These are phyloP conservation scores for Caenorhabditis auriculariae DNA, from an alignment of 2,888 invertebrate species.

Conservation along the genomic window DNA sequence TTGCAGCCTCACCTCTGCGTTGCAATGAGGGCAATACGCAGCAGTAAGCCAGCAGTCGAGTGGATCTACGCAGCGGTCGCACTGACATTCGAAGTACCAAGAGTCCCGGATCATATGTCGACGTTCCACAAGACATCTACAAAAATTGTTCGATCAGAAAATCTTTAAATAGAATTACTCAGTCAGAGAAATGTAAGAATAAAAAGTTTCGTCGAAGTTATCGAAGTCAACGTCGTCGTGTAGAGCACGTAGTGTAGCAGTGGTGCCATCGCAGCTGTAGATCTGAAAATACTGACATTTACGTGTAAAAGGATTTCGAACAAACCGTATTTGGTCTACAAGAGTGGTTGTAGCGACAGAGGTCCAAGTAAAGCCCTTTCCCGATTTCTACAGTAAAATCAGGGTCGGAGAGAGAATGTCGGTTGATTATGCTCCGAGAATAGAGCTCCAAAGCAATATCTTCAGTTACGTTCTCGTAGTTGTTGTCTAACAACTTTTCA, in stretches of 20 bases:
- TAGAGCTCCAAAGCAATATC: slow-evolving; percentile 61
- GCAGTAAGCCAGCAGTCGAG: slow-evolving; percentile 56
- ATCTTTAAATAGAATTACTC: slow-evolving; percentile 23
- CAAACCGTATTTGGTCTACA: slow-evolving; percentile 61
- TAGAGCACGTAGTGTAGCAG: slow-evolving; percentile 54
- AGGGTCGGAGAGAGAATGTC: slow-evolving; percentile 61
- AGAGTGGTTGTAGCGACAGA: slow-evolving; percentile 63
- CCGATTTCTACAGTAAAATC: slow-evolving; percentile 61
- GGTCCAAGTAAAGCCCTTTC: slow-evolving; percentile 62
- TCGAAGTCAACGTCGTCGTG: slow-evolving; percentile 48
- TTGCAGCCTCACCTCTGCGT: slow-evolving; percentile 14
- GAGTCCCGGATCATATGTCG: slow-evolving; percentile 55
- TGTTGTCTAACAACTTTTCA: slow-evolving; percentile 44
- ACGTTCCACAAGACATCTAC: slow-evolving; percentile 44
- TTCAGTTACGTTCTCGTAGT: slow-evolving; percentile 47
- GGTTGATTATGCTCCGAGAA: slow-evolving; percentile 62
- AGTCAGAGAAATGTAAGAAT: slow-evolving; percentile 62
- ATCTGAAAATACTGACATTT: slow-evolving; percentile 38
- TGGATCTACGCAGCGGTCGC: slow-evolving; percentile 57
- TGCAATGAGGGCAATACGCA: slow-evolving; percentile 53
- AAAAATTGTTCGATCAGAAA: slow-evolving; percentile 1
- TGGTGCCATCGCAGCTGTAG: slow-evolving; percentile 56
- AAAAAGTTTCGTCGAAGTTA: slow-evolving; percentile 54
- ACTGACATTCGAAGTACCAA: slow-evolving; percentile 62
- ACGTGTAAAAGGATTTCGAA: too few relatives aligned